These are phyloP conservation scores for Colletes collaris DNA, from an alignment of 2,888 invertebrate species.

Conservation along the genomic window DNA sequence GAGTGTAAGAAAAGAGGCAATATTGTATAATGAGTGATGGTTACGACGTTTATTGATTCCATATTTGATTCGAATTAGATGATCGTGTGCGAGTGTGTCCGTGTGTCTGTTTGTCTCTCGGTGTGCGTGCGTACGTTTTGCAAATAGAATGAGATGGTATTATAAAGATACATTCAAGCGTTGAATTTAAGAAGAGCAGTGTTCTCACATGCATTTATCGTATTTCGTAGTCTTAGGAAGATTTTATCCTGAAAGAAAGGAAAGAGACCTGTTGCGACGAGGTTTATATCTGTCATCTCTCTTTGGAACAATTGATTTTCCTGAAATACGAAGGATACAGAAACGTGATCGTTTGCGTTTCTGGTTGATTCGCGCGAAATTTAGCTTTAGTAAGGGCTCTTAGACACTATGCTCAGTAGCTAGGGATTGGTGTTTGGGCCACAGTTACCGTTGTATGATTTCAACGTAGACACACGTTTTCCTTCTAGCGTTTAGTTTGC, in stretches of 20 bases:
- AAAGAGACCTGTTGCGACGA: too few species aligned
- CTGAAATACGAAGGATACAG: background rate
- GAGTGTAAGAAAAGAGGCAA: too few species aligned
- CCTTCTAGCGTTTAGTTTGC: background rate
- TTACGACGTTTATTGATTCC: constrained; percentile 29
- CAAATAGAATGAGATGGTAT: constrained; percentile 8
- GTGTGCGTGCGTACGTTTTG: background rate
- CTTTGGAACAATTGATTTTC: background rate
- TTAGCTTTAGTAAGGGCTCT: too few species aligned
- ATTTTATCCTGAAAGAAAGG: background rate
- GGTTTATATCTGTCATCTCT: background rate
- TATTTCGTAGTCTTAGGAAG: constrained; percentile 33
- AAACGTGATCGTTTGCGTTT: background rate
- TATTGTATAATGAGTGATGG: constrained; percentile 24
- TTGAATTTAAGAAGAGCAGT: constrained; percentile 7
- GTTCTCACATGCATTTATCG: constrained; percentile 42
- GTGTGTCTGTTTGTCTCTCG: background rate
- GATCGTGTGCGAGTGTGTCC: background rate
- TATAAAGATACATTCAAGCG: constrained; percentile 18
- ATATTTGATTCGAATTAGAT: constrained; percentile 4
- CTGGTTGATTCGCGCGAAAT: too few species aligned
- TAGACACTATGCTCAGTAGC: background rate
- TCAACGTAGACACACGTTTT: background rate
- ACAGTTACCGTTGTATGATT: background rate
- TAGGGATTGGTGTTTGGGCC: background rate